Evolutionary conservation across 2,888 invertebrate genomes (phyloP), one percentile per base, ranked within the genome.

Genomic region (Keiferia lycopersicella): DNA sequence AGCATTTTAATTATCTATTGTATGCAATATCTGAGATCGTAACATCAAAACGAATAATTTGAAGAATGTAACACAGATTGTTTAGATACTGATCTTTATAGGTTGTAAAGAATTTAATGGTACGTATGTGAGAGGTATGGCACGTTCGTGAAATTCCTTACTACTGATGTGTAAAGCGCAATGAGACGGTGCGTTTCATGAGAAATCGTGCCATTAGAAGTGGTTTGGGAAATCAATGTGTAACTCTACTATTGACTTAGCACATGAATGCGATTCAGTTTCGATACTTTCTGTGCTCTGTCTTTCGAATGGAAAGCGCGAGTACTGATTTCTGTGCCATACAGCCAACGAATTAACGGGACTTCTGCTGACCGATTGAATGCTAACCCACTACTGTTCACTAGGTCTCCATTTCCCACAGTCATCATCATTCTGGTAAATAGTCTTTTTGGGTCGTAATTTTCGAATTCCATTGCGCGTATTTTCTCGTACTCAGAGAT

Each of bases 271-370:
- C 48, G 50, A 48, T 62, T 62, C 39, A 22, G 53, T 51, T 61
- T 61, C 18, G 61, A 48, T 53, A 30, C 48, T 34, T 56, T 56
- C 34, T 34, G 56, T n/a, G 30, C 56, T 56, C 26, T 30, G 26
- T 22, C 3, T 61, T 34, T 61, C 50, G 18, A 58, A 61, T 34
- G 45, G 64, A 61, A 57, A 88, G 87, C 83, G 82, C 76, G 75
- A 68, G 78, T 80, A 81, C 82, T 82, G 82, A 86, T 86, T 86
- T 85, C 82, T 82, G 80, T 74, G 80, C 76, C 76, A 71, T n/a
- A 77, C 83, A 86, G 88, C 88, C 88, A 90, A 86, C 86, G 84
- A 34, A 34, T 34, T 34, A 34, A 34, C 34, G 85, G 76, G 85
- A 50, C 22, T 10, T n/a, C 56, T 61, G 18, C 80, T 72, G 76